A percentile compares a stretch with the other conserved stretches of the same genome.
Conservation (phyloP, 37 sponge, comb jelly and placozoan genomes). For the Agelas oroides region DNA sequence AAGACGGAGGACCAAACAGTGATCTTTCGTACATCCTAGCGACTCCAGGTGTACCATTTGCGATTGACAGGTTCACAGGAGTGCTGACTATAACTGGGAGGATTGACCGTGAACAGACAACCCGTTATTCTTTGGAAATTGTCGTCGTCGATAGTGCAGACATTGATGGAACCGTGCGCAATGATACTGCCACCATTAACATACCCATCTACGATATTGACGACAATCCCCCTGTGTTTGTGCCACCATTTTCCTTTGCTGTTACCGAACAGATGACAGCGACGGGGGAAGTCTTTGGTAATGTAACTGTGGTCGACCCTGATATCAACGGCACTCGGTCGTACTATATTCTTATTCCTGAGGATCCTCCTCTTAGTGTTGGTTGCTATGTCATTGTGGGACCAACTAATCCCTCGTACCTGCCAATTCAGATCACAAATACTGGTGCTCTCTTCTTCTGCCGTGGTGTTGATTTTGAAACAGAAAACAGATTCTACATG, state of each 20-base stretch:
- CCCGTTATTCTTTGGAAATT: constrained; percentile 40
- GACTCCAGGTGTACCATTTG: constrained; percentile 46
- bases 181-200: constrained; percentile 21
- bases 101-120: constrained; percentile 44
- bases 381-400: constrained; percentile 26
- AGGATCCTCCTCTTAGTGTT: neutral
- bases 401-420: neutral
- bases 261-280: constrained; percentile 42
- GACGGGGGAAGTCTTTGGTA: constrained; percentile 9
- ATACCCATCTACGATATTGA: constrained; percentile 71
- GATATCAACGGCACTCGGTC: constrained; percentile 28
- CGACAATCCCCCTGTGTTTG: constrained; percentile 68
- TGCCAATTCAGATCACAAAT: constrained; percentile 23
- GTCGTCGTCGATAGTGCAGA: constrained; percentile 53
- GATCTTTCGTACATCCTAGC: constrained; percentile 22
- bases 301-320: constrained; percentile 29
- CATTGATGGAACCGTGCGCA: constrained; percentile 23
- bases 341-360: constrained; percentile 11
- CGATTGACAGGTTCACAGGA: constrained; percentile 42
- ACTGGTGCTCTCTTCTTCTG: constrained; percentile 60
- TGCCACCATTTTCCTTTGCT: constrained; percentile 24
- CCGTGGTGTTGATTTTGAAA: constrained; percentile 42
- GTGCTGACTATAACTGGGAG: constrained; percentile 18
- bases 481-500: neutral
- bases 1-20: constrained; percentile 64